Evolutionary conservation across 2,113 vertebrate species (phyloP).

Genomic region (Calonectris borealis): DNA sequence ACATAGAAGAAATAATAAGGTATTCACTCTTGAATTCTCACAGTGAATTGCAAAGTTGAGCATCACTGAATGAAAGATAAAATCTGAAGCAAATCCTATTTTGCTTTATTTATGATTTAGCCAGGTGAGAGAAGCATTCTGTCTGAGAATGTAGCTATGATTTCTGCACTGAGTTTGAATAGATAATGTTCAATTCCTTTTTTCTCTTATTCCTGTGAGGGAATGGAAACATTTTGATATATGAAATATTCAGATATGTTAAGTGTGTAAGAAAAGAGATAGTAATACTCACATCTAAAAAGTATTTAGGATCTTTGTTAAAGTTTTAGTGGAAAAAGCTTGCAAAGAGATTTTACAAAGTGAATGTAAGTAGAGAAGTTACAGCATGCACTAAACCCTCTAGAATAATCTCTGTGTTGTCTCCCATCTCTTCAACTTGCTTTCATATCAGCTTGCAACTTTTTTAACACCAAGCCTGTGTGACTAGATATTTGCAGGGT

Average conservation of each 20-base stretch:
- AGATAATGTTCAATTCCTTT: background rate
- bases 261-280: background rate
- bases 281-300: background rate
- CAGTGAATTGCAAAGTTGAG: background rate
- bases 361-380: background rate
- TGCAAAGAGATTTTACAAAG: background rate
- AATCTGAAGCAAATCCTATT: background rate
- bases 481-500: background rate
- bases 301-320: background rate
- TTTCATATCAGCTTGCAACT: background rate
- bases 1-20: background rate
- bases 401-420: background rate
- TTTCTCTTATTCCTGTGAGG: background rate
- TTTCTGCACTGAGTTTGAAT: background rate
- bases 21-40: background rate
- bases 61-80: background rate
- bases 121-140: background rate
- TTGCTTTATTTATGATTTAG: background rate
- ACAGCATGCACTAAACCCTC: background rate
- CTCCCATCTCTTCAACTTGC: background rate
- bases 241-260: background rate
- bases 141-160: background rate
- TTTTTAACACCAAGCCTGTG: background rate
- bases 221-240: background rate
- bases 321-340: background rate